phyloP scores from a whole-genome alignment of 2,113 vertebrate species.

The Lepus americanus region DNA sequence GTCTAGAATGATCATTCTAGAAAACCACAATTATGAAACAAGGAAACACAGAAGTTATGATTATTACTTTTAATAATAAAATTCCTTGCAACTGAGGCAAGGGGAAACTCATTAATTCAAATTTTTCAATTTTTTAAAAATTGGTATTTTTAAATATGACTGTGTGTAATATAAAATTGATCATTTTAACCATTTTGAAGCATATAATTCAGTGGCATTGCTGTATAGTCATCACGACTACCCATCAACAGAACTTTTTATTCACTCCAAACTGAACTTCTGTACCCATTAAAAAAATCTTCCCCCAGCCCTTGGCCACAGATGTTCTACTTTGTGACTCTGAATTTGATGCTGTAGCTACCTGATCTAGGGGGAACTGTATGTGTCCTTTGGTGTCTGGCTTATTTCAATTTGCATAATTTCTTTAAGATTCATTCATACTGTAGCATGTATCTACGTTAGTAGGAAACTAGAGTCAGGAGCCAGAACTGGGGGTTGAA shows the following conservation, averaged over 20 bases:
- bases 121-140: neutral
- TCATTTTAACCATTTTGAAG: neutral
- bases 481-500: too few relatives aligned
- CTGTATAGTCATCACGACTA: neutral
- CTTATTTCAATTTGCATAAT: neutral
- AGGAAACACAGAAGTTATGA: neutral
- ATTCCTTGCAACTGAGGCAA: neutral
- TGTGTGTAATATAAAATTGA: neutral
- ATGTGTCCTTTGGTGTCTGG: neutral
- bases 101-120: neutral
- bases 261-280: neutral
- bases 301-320: neutral
- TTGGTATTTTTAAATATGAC: neutral
- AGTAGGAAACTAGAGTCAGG: too few relatives aligned
- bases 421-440: too few relatives aligned
- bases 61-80: constrained; percentile 36
- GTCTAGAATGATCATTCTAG: constrained; percentile 21
- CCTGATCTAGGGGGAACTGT: neutral
- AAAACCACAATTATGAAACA: constrained; percentile 28
- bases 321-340: neutral
- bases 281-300: neutral
- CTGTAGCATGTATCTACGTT: too few relatives aligned
- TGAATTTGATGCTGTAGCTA: neutral
- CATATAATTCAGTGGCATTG: neutral
- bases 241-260: neutral